phyloP scores from a whole-genome alignment of 2,888 invertebrate species.

The Hetaerina titia region DNA sequence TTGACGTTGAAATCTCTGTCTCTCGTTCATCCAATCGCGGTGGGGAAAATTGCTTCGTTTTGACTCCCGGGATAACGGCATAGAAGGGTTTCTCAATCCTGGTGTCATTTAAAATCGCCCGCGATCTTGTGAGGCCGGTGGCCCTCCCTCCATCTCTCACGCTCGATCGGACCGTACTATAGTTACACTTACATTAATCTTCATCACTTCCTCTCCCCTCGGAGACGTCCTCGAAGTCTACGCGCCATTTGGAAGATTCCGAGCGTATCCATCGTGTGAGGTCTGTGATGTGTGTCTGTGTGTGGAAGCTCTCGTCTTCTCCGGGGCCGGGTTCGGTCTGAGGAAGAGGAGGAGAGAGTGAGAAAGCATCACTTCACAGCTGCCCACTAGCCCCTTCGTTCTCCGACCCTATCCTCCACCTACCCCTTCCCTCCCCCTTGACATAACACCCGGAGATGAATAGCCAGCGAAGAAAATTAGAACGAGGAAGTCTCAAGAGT shows the following conservation, averaged over 20 bases:
- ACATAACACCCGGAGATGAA: conserved; percentile 17
- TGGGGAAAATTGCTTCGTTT: neutral
- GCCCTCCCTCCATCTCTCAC: neutral
- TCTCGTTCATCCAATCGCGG: neutral
- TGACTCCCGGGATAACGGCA: neutral
- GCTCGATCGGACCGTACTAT: neutral
- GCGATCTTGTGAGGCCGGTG: neutral
- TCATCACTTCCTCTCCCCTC: neutral
- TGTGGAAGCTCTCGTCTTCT: neutral
- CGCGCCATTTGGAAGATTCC: neutral
- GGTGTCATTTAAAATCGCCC: neutral
- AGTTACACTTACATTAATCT: conserved; percentile 10
- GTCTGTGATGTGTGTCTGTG: neutral
- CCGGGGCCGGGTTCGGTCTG: neutral
- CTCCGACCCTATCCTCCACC: neutral
- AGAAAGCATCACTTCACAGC: conserved; percentile 4
- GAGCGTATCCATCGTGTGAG: conserved; percentile 32
- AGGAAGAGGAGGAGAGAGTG: neutral
- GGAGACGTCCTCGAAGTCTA: neutral
- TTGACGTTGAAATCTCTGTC: neutral
- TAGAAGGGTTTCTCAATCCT: neutral
- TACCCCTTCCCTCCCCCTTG: neutral
- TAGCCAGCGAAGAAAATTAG: conserved; percentile 35
- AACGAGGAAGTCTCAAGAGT: neutral
- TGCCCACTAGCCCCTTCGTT: neutral